Conservation (phyloP, 2,113 vertebrate species). For the Catharus minimus region DNA sequence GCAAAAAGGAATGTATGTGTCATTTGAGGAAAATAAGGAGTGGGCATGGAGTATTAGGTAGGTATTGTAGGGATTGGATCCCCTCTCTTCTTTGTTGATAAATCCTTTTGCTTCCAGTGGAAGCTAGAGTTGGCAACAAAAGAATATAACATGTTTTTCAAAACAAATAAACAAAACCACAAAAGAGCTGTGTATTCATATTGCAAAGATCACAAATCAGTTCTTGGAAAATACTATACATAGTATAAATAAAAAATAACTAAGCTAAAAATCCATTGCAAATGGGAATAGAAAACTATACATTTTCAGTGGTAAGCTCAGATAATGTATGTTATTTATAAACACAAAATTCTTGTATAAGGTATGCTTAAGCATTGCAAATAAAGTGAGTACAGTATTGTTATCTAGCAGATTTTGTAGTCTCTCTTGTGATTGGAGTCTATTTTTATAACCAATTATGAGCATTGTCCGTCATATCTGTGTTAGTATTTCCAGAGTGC, state of each 20-base stretch:
- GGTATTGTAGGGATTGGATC: not conserved
- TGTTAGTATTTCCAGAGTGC: not conserved
- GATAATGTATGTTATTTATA: not conserved
- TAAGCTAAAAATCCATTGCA: slow-evolving; percentile 35
- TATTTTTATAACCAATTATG: slow-evolving; percentile 21
- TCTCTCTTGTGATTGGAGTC: not conserved
- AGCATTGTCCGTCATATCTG: not conserved
- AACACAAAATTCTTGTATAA: not conserved
- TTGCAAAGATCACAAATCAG: not conserved
- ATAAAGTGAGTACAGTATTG: not conserved
- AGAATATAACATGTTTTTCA: not conserved
- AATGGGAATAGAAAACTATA: not conserved
- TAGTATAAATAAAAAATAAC: slow-evolving; percentile 1
- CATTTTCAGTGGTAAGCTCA: slow-evolving; percentile 15
- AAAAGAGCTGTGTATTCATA: not conserved
- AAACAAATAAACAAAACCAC: not conserved
- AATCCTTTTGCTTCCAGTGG: not conserved
- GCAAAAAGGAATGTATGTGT: not conserved
- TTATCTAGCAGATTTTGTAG: slow-evolving; percentile 30
- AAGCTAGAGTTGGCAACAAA: not conserved
- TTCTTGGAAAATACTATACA: not conserved
- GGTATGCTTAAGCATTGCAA: not conserved
- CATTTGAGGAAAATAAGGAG: not conserved
- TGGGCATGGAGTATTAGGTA: not conserved
- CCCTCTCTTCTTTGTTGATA: rapidly evolving